Conservation (phyloP, 2,113 vertebrate species). For the Oryzias javanicus region DNA sequence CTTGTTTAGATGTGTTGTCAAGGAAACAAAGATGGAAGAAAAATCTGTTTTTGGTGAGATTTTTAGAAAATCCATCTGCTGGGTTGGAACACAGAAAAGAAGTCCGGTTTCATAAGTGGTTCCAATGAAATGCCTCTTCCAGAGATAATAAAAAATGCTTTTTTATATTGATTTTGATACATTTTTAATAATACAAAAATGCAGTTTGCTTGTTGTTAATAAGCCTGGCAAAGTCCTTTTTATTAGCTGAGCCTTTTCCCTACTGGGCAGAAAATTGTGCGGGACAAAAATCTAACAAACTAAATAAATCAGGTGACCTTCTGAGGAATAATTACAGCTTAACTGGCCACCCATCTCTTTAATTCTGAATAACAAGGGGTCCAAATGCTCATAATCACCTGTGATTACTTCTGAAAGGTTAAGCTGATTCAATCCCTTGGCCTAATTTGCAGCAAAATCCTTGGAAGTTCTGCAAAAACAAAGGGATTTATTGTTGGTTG, state of each 20-base stretch:
- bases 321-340: constrained; percentile 43
- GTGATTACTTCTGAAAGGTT: constrained; percentile 68
- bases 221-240: constrained; percentile 46
- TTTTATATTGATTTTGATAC: constrained; percentile 57
- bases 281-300: constrained; percentile 40
- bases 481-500: constrained; percentile 54
- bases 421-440: constrained; percentile 58
- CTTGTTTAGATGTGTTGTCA: constrained; percentile 81
- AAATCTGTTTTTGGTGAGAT: constrained; percentile 67
- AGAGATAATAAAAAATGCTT: constrained; percentile 37
- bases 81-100: constrained; percentile 60
- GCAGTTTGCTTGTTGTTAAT: constrained; percentile 48
- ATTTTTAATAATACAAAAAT: constrained; percentile 61
- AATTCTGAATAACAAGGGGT: constrained; percentile 50
- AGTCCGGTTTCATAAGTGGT: constrained; percentile 47
- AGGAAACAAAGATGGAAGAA: constrained; percentile 74
- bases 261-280: constrained; percentile 40
- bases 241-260: constrained; percentile 48
- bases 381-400: constrained; percentile 65
- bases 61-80: constrained; percentile 75
- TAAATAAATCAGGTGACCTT: constrained; percentile 40
- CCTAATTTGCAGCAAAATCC: constrained; percentile 48
- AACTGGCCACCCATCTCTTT: constrained; percentile 25
- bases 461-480: constrained; percentile 43
- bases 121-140: constrained; percentile 56